phyloP scores from a whole-genome alignment of 2,113 vertebrate species.

The Orientallactaga bullata region DNA sequence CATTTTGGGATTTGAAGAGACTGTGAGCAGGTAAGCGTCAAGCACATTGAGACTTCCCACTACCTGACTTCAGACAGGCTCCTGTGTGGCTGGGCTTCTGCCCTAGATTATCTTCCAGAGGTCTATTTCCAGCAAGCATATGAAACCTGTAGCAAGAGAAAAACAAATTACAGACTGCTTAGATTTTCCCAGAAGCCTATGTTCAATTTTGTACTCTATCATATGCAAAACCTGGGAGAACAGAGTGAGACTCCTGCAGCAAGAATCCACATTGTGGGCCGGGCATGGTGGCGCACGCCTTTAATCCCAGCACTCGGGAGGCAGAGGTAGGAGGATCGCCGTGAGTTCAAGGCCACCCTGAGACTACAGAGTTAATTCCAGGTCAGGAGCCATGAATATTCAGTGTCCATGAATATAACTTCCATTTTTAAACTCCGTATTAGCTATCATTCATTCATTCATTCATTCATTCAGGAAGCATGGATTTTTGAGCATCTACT shows the following conservation, averaged over 20 bases:
- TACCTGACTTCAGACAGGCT: constrained; percentile 25
- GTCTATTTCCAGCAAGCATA: constrained; percentile 36
- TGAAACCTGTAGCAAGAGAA: constrained; percentile 1
- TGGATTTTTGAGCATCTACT: constrained; percentile 33
- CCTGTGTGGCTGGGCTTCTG: not conserved
- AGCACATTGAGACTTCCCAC: not conserved
- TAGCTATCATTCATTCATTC: not conserved
- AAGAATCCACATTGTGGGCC: constrained; percentile 56
- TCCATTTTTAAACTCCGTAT: not conserved
- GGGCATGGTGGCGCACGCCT: no score
- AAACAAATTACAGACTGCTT: constrained; percentile 47
- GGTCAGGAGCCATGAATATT: not conserved
- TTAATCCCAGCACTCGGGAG: no score
- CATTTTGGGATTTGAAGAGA: constrained; percentile 24
- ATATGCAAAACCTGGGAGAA: constrained; percentile 3
- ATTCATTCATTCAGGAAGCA: not conserved
- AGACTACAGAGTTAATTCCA: no score
- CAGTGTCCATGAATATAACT: not conserved
- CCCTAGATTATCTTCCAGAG: constrained; percentile 57
- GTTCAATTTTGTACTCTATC: constrained; percentile 50
- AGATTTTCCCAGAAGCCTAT: constrained; percentile 16
- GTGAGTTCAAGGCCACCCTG: no score
- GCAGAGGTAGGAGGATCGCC: no score
- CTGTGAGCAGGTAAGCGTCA: constrained; percentile 26
- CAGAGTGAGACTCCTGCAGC: constrained; percentile 23